phyloP scores from a whole-genome alignment of 2,888 invertebrate species.

The Hemithea aestivaria region DNA sequence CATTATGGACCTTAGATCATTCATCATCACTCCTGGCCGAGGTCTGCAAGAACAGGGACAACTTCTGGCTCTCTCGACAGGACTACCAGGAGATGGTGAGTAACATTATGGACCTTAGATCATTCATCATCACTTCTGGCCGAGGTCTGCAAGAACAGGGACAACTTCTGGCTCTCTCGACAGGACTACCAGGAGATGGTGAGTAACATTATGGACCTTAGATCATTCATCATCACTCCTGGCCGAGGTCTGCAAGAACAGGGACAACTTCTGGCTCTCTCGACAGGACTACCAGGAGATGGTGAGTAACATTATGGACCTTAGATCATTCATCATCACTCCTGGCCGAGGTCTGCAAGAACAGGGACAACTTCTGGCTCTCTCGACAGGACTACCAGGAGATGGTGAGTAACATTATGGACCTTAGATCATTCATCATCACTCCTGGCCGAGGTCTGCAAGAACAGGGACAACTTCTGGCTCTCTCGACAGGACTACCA shows the following conservation, averaged over 20 bases:
- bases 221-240: too few species aligned
- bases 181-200: conserved; percentile 97
- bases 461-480: conserved; percentile 98
- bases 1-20: too few species aligned
- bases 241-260: conserved; percentile 98
- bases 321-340: too few species aligned
- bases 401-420: too few species aligned
- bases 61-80: conserved; percentile 96
- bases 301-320: too few species aligned
- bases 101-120: too few species aligned
- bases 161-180: conserved; percentile 96
- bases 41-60: conserved; percentile 98
- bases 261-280: conserved; percentile 97
- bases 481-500: conserved; percentile 95
- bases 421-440: too few species aligned
- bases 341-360: conserved; percentile 98
- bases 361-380: conserved; percentile 98
- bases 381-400: conserved; percentile 96
- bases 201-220: too few species aligned
- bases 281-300: conserved; percentile 96
- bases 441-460: conserved; percentile 98
- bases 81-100: conserved; percentile 95
- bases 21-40: conserved; percentile 98
- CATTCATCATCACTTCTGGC: conserved; percentile 98
- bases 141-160: conserved; percentile 98